These are phyloP conservation scores for Dasyprocta punctata DNA, from an alignment of 2,113 vertebrate genomes.

Conservation along the genomic window DNA sequence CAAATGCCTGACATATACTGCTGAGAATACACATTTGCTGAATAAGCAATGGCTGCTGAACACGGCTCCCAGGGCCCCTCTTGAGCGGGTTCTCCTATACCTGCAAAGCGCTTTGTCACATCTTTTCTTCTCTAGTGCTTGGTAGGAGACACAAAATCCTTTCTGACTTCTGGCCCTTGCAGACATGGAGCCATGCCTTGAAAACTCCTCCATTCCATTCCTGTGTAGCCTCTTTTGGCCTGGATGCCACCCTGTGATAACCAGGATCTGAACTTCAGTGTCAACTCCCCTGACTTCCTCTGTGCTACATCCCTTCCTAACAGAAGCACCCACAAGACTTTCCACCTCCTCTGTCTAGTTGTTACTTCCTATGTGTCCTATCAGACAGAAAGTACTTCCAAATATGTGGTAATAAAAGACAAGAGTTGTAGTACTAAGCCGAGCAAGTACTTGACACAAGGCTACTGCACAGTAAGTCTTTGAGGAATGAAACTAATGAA, in stretches of 20 bases:
- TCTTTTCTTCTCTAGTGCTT: not conserved
- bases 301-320: not conserved
- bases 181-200: no score
- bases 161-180: not conserved
- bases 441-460: not conserved
- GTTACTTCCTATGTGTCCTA: not conserved
- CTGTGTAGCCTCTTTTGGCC: not conserved
- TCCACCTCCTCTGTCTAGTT: not conserved
- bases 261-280: not conserved
- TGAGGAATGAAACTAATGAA: constrained; percentile 1
- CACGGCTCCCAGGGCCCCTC: rapidly evolving
- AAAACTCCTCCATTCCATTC: not conserved
- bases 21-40: not conserved
- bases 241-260: not conserved
- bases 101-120: no score
- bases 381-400: not conserved
- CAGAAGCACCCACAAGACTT: not conserved
- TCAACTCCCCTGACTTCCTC: not conserved
- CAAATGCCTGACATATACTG: no score
- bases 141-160: not conserved
- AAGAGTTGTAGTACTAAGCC: not conserved
- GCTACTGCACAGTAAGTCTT: not conserved
- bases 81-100: not conserved
- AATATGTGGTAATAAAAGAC: not conserved
- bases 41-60: not conserved